These are phyloP conservation scores for Promerops cafer DNA, from an alignment of 2,113 vertebrate genomes.

Conservation along the genomic window DNA sequence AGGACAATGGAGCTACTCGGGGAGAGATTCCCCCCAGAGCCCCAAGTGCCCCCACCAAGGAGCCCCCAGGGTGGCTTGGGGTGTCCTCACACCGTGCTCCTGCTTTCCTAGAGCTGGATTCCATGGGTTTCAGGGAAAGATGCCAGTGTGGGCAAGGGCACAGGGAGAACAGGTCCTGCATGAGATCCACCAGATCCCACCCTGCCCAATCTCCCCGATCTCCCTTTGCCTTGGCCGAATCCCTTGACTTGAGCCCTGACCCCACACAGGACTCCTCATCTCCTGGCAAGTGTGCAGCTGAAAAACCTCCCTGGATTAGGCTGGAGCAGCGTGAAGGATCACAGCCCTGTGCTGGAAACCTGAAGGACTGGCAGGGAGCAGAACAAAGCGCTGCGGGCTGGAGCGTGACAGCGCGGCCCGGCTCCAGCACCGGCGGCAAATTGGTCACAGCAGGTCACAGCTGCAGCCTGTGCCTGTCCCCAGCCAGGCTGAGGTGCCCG, in stretches of 20 bases:
- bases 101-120: neutral
- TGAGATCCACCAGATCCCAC: neutral
- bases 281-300: neutral
- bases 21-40: neutral
- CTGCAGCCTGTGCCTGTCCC: neutral
- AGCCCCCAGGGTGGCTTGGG: neutral
- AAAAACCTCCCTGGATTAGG: neutral
- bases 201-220: neutral
- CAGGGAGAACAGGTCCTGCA: neutral
- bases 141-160: neutral
- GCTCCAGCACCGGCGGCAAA: neutral
- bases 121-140: neutral
- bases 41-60: fast-evolving
- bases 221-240: neutral
- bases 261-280: neutral
- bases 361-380: neutral
- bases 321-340: neutral
- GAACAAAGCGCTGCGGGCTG: neutral
- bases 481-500: neutral
- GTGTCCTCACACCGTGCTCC: fast-evolving
- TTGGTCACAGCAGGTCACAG: neutral
- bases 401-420: no score
- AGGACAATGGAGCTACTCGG: neutral
- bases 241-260: neutral
- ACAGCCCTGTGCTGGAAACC: neutral